Evolutionary conservation across 2,113 vertebrate genomes (phyloP).

Genomic region (Macquaria ambigua): DNA sequence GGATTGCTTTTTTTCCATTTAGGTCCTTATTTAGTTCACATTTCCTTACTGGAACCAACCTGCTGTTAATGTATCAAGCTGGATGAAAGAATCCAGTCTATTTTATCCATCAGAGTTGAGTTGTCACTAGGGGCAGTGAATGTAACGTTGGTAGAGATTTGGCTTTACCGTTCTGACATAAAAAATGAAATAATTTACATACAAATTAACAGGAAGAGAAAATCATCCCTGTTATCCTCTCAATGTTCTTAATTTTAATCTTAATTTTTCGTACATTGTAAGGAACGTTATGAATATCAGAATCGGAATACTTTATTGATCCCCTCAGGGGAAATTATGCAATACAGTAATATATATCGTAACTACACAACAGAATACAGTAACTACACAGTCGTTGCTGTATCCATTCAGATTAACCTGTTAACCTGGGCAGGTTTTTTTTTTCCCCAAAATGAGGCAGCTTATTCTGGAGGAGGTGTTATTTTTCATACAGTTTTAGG

Average conservation of each 20-base stretch:
- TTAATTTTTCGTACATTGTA: too few species aligned
- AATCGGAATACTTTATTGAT: too few species aligned
- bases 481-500: background rate
- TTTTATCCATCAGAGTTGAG: background rate
- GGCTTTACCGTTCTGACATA: background rate
- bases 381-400: background rate
- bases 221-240: too few species aligned
- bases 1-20: background rate
- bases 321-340: too few species aligned
- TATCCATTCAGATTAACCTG: background rate
- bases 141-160: background rate
- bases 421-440: background rate
- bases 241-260: too few species aligned
- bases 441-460: background rate
- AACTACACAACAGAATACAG: too few species aligned
- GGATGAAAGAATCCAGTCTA: too few species aligned
- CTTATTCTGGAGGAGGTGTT: background rate
- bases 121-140: background rate
- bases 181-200: background rate
- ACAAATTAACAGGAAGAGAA: background rate
- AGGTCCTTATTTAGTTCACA: background rate
- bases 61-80: background rate
- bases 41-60: background rate
- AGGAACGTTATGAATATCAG: too few species aligned
- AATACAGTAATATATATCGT: too few species aligned